These are phyloP conservation scores for Nemapogon koenigi DNA, from an alignment of 2,888 invertebrate genomes.

Conservation along the genomic window DNA sequence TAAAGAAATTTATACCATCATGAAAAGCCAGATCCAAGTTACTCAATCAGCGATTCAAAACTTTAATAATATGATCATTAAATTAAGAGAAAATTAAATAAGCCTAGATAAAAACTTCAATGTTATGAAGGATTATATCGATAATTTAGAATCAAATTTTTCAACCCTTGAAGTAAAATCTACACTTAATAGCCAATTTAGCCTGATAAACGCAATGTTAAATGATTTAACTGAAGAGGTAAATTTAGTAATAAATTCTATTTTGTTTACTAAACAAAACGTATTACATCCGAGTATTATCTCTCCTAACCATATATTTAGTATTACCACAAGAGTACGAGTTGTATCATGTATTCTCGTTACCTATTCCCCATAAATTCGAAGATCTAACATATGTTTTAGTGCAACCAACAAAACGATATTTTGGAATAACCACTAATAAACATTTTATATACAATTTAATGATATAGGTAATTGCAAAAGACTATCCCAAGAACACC, in stretches of 20 bases:
- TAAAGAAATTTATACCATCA: constrained; percentile 10
- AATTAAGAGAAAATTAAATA: constrained; percentile 11
- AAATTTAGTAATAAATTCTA: constrained; percentile 3
- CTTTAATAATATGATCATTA: constrained; percentile 15
- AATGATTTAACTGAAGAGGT: constrained; percentile 10
- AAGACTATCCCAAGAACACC: constrained; percentile 7
- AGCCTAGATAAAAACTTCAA: constrained; percentile 5
- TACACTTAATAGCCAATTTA: constrained; percentile 1
- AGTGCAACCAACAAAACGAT: constrained; percentile 8
- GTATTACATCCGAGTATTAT: constrained; percentile 8
- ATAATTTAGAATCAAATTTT: not conserved
- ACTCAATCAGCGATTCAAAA: constrained; percentile 16
- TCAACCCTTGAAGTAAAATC: not conserved
- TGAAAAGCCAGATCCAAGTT: constrained; percentile 17
- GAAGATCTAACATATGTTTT: constrained; percentile 1
- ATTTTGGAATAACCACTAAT: constrained; percentile 9
- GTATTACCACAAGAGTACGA: constrained; percentile 8
- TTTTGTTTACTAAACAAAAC: constrained; percentile 9
- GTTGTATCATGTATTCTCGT: constrained; percentile 9
- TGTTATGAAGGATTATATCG: too few species aligned
- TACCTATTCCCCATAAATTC: constrained; percentile 6
- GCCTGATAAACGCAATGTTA: not conserved
- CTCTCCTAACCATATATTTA: constrained; percentile 5
- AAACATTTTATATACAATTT: constrained; percentile 10
- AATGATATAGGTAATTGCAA: constrained; percentile 6